Base-by-base conservation (phyloP, 2,888 invertebrate genomes). In the Pterostichus niger region DNA sequence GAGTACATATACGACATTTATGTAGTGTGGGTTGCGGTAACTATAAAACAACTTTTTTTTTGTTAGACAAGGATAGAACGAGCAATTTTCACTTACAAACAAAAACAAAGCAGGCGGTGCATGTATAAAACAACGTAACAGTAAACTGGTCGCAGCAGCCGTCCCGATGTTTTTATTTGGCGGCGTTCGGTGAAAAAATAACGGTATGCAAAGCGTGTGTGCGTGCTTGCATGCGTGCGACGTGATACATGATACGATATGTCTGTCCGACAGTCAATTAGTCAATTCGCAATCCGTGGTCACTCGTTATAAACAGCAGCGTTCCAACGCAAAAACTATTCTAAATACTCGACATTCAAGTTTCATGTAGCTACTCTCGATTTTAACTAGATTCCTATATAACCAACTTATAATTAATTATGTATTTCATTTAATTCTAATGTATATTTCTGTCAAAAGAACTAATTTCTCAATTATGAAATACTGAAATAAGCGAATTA, bases 241-340 rank as follows among this genome's bases (percentile, higher is more conserved):
- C 11, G 46, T 56, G 76, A 76, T 80, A 64, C 80, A 68, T 64
- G 80, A 49, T 68, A 80, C 80, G 68, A 71, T 71, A 71, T 71
- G 68, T 71, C 68, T 24, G 17, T 71, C 17, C 44, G 68, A 71
- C 68, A 71, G 68, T 71, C 68, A 71, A 46, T 68, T 68, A 68
- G 68, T 71, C 68, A 71, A 71, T 64, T 13, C 7, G 13, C 64
- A 40, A 64, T 15, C 56, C 56, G 17, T 49, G 49, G 13, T n/a
- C 49, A 49, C 40, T 49, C 13, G 49, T n/a, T 49, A 49, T 24
- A 59, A 59, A 59, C 59, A 11, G 9, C 31, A 54, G 40, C 40
- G 49, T 49, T 49, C 10, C n/a, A 11, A 13, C 10, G 49, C 49
- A 49, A 49, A 49, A 49, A 2, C 49, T 49, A 49, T 40, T 40